phyloP scores from a whole-genome alignment of 1,140 invertebrate genomes.

The Pseudoatta argentina region DNA sequence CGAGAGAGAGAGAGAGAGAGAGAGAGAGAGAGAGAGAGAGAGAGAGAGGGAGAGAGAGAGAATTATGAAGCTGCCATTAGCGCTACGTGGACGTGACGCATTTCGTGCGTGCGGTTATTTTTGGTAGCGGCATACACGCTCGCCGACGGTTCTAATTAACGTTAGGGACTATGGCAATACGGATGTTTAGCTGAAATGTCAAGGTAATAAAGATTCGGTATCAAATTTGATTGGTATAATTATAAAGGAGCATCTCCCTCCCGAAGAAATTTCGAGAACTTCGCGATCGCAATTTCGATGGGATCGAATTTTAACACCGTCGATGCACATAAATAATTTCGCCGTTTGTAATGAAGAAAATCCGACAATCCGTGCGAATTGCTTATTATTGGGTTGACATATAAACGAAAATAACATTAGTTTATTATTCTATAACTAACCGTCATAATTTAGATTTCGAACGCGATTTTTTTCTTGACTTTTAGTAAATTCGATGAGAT shows the following conservation, averaged over 20 bases:
- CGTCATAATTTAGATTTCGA: neutral
- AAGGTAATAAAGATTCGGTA: neutral
- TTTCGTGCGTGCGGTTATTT: constrained; percentile 61
- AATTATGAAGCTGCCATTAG: constrained; percentile 56
- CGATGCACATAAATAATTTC: neutral
- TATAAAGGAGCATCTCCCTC: neutral
- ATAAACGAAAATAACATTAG: constrained; percentile 1
- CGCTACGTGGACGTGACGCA: constrained; percentile 57
- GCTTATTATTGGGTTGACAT: neutral
- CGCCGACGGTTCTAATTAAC: constrained; percentile 54
- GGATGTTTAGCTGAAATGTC: constrained; percentile 1
- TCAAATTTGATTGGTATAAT: neutral
- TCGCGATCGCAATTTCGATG: neutral
- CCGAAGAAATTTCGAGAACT: neutral
- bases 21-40: neutral
- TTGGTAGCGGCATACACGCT: constrained; percentile 36
- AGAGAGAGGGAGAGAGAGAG: constrained; percentile 2
- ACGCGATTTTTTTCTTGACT: neutral
- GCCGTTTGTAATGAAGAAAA: neutral
- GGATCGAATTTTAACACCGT: constrained; percentile 12
- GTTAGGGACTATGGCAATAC: constrained; percentile 13
- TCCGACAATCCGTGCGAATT: constrained; percentile 2
- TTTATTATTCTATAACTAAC: neutral
- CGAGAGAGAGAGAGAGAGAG: neutral
- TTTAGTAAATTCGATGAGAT: neutral